Evolutionary conservation across 92 coral and sea anemone species (phyloP), one percentile per base, ranked within the genome.

Genomic region (Palythoa caribaeorum): DNA sequence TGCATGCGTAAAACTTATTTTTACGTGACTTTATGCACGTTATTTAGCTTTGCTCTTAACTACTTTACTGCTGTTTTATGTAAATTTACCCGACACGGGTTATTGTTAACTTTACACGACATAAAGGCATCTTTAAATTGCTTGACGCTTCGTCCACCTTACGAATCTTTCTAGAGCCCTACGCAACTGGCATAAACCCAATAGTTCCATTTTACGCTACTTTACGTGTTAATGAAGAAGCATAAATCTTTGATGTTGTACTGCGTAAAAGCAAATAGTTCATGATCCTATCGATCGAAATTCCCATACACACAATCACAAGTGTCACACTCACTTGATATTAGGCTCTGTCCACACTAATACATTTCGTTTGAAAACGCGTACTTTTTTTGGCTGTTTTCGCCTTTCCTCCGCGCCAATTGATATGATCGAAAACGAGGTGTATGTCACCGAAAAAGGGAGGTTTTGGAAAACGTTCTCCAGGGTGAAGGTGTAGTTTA

Each of bases 211-310:
- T 73, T 73, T 73, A 73, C 48, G 40, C 75, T 21, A 3, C 75
- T 70, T 70, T 36, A 75, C 59, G 59, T 10, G 13, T n/a, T 44
- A 12, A 44, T 75, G 47, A 75, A 75, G 79, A 36, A 9, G 79
- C 57, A n/a, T 75, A 75, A 75, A 75, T n/a, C 47, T 75, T 38
- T 16, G 15, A 75, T 75, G 17, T 75, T 59, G 60, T 75, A 36
- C 79, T 75, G 79, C 47, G 79, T 28, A 28, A 28, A 28, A 28
- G 28, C 28, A 28, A 28, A 28, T 28, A 28, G 28, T 28, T 28
- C 0, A 28, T 28, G 28, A 28, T 28, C 28, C 28, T 28, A 28
- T 28, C 28, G 28, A 28, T 28, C 28, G 28, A 28, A 28, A 28
- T 28, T 28, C 28, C 28, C 28, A 28, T 28, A 28, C 28, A 28